Evolutionary conservation across 2,113 vertebrate genomes (phyloP), one percentile per base, ranked within the genome.

Genomic region (Larimichthys polyactis): DNA sequence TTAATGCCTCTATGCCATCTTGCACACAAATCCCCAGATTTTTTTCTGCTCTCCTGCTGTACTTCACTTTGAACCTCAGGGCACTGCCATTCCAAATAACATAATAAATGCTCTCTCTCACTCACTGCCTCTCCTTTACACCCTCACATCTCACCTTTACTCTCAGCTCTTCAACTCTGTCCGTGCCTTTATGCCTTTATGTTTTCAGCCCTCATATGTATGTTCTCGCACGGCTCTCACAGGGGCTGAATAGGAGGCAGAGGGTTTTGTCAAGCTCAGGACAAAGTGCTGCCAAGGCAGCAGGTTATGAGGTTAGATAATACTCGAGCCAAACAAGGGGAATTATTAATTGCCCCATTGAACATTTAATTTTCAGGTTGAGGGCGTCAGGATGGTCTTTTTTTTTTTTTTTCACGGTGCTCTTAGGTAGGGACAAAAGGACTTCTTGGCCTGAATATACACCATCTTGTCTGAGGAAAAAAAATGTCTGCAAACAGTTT

Each of bases 311-410:
- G 81, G 85, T 89, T 87, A 59, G 68, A 86, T 81, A 84, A 84
- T 78, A 75, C 81, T 78, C 63, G 29, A 81, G 89, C 71, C 82
- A 85, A 91, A 93, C 85, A 91, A 83, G 46, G 77, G 83, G 48
- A 68, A 49, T 79, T 79, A 83, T 89, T 93, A 91, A 91, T 90
- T 90, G 89, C 65, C 79, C 85, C 49, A 43, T 83, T 94, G 87
- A 89, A 87, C 88, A 90, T 92, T 94, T 90, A 70, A 92, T 94
- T 93, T 93, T 93, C 89, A 86, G 87, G 87, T 91, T 92, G 87
- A 92, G 70, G 59, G 87, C 71, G 32, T 89, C 84, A 90, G 90
- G 86, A 89, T 83, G 83, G 74, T 81, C 69, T 65, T 73, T 84
- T 40, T 36, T 36, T 36, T 32, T 73, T 84, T 36, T 36, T 36